Base-by-base conservation (phyloP, 2,113 vertebrate species). In the Ameiurus melas region DNA sequence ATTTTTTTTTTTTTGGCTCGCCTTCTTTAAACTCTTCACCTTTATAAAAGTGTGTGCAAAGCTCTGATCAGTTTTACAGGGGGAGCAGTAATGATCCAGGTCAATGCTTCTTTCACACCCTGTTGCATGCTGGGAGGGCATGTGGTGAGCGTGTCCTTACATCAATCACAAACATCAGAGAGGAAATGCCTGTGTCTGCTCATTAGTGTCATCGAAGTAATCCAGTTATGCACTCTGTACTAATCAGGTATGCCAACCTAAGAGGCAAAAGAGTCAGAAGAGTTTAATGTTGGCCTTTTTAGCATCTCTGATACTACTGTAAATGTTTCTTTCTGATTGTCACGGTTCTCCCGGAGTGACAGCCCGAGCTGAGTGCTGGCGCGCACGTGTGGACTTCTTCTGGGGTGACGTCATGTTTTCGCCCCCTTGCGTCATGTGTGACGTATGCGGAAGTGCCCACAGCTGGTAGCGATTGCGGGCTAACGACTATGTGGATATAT, bases 101-200 rank as follows among this genome's bases (percentile, higher is more conserved):
- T 94, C 89, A 92, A 92, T 91, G 87, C 70, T 78, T 14, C 89
- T 90, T 89, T 60, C 60, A 86, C 84, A 86, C 60, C 22, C 86
- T 84, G 80, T 75, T 68, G 87, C 93, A 89, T 57, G 87, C 92
- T 92, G 93, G 80, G 92, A 91, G 25, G 84, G 71, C 91, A 93
- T 83, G 92, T 85, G 92, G 93, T 90, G 89, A 84, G 64, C 62
- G 81, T 81, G 78, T 94, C 91, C 92, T 92, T 92, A 88, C 91
- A 93, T 94, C 93, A 91, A 91, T 89, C 89, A 89, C 89, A 53
- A 2, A 87, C 91, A 91, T 95, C 93, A 94, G 94, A 94, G 91
- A 86, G 85, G 89, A 90, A 93, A 87, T 90, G 84, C 86, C 89
- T 57, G 66, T 89, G 79, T 83, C 91, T 92, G 87, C 87, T 87